phyloP scores from a whole-genome alignment of 2,888 invertebrate genomes.

The Perithous albicinctus region DNA sequence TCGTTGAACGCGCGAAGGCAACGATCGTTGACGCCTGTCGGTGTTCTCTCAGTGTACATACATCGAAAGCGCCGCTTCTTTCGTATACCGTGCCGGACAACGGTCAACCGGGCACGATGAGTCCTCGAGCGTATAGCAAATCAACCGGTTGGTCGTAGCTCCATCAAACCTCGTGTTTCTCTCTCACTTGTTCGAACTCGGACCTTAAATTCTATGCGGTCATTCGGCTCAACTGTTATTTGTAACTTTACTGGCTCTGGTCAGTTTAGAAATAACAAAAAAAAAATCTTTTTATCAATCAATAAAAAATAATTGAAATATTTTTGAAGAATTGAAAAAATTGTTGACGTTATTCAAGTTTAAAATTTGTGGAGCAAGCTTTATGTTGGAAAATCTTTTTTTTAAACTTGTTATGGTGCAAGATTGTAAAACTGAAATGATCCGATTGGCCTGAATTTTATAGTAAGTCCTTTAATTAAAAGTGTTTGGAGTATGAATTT shows the following conservation, averaged over 20 bases:
- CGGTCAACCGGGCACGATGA: conserved; percentile 23
- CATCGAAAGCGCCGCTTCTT: conserved; percentile 4
- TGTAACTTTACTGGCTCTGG: no score
- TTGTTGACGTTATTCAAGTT: no score
- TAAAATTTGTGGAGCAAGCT: no score
- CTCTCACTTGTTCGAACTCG: not conserved
- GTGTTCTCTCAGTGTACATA: conserved; percentile 2
- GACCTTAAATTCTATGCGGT: not conserved
- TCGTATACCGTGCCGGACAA: conserved; percentile 12
- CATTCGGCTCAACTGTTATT: not conserved
- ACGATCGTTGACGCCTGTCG: conserved; percentile 22
- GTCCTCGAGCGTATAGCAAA: conserved; percentile 45
- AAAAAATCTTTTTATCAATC: not conserved
- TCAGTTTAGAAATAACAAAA: not conserved
- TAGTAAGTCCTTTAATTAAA: no score
- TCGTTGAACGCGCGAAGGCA: conserved; percentile 49
- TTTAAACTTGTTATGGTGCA: no score
- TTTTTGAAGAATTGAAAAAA: not conserved
- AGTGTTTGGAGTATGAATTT: no score
- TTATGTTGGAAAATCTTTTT: no score
- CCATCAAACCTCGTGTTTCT: not conserved
- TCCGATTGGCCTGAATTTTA: no score
- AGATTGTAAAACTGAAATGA: no score
- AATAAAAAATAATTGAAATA: not conserved
- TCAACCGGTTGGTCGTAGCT: conserved; percentile 36